A percentile compares a stretch with the other conserved stretches of the same genome.
These are phyloP conservation scores for Spodoptera littoralis DNA, from an alignment of 2,888 invertebrate species.

Conservation along the genomic window DNA sequence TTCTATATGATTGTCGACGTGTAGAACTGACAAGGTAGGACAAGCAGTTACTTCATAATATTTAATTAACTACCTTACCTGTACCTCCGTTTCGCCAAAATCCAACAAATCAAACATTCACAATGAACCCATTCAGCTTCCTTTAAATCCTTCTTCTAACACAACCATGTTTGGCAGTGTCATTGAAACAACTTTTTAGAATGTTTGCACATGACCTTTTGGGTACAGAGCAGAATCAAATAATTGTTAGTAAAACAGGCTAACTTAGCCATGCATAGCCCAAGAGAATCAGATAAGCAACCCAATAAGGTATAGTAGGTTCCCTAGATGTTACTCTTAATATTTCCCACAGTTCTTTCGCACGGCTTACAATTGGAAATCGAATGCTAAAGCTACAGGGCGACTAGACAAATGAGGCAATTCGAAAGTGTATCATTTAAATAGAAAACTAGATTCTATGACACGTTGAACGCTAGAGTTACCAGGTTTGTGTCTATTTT, in stretches of 20 bases:
- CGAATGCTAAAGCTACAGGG: constrained; percentile 52
- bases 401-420: constrained; percentile 66
- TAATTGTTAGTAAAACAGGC: constrained; percentile 18
- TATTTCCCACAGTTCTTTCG: constrained; percentile 54
- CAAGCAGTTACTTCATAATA: no score
- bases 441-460: constrained; percentile 70
- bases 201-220: neutral
- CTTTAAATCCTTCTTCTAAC: neutral
- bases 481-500: constrained; percentile 37
- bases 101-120: no score
- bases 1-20: no score
- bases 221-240: constrained; percentile 1
- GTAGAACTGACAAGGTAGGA: no score
- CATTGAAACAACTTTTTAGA: neutral
- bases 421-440: constrained; percentile 71
- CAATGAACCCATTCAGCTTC: neutral
- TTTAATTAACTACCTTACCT: no score
- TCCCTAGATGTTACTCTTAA: constrained; percentile 43
- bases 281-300: constrained; percentile 40
- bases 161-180: neutral
- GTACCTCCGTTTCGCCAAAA: no score
- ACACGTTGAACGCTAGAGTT: constrained; percentile 54
- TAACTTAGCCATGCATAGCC: constrained; percentile 27
- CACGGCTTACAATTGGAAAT: constrained; percentile 61
- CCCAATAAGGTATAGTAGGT: constrained; percentile 49